Conservation (phyloP, 53 echinoderm and acorn worm species). For the Temnopleurus reevesii region DNA sequence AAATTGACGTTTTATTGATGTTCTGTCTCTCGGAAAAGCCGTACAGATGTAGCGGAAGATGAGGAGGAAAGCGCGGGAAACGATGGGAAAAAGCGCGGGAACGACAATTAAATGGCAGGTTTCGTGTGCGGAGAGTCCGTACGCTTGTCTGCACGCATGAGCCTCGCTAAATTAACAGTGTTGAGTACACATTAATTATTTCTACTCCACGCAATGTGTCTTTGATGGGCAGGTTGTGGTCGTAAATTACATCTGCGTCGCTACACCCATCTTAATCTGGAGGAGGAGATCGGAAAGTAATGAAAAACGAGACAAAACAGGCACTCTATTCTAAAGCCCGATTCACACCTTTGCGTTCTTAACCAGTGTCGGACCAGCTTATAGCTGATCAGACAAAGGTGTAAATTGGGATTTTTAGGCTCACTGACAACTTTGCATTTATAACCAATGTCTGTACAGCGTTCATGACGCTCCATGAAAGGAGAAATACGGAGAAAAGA, state of each 20-base stretch:
- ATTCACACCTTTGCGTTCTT: no score
- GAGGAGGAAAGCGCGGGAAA: not conserved
- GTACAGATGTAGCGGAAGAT: not conserved
- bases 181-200: slow-evolving; percentile 53
- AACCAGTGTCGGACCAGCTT: no score
- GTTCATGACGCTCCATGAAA: no score
- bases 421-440: no score
- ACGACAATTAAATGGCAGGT: slow-evolving; percentile 32
- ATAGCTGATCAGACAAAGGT: no score
- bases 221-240: slow-evolving; percentile 38
- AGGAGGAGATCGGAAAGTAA: slow-evolving; percentile 11
- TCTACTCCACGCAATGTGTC: not conserved
- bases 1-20: slow-evolving; percentile 37
- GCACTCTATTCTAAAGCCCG: no score
- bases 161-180: slow-evolving; percentile 40
- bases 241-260: slow-evolving; percentile 1
- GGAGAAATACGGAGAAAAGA: no score
- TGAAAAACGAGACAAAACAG: slow-evolving; percentile 27
- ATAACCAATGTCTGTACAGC: no score
- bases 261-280: slow-evolving; percentile 3
- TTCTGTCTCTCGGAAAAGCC: not conserved
- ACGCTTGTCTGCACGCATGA: slow-evolving; percentile 19
- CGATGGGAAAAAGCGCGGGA: not conserved
- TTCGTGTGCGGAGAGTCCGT: not conserved
- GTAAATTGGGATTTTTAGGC: no score